Evolutionary conservation across 2,888 invertebrate genomes (phyloP), one percentile per base, ranked within the genome.

Genomic region (Leptothorax acervorum): DNA sequence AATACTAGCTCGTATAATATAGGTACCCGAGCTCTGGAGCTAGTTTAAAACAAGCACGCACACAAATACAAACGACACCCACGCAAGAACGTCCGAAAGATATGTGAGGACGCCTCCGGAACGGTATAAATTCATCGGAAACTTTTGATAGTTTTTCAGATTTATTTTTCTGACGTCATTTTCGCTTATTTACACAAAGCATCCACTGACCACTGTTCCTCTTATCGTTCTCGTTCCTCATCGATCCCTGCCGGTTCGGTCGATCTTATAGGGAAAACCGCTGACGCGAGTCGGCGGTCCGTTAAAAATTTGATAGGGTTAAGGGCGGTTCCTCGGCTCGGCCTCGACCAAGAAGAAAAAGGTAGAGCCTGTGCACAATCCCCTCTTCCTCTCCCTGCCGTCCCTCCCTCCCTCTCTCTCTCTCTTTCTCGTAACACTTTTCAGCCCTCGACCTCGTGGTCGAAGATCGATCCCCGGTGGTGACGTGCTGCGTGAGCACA

Each of bases 391-490:
- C 39, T 39, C 23, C n/a, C 31, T n/a, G 9, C 23, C 48, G 23
- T 23, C 23, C 23, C 23, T 23, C 9, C 18, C 28, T 35, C n/a
- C 5, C 11, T 51, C n/a, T 35, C 86, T 84, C 74, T 51, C 74
- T 84, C 68, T 83, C 84, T 74, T 74, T 88, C 86, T 86, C 86
- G 90, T 90, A 90, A 90, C 88, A 90, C 90, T 90, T 90, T 90
- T 82, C 88, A 90, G 84, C 89, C 88, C 89, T 90, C 90, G 90
- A 90, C 90, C 90, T 90, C 90, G 90, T 90, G 90, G 88, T 88
- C 85, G 90, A 90, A 90, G 86, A 90, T 90, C 90, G 90, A 90
- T 90, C 83, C 85, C 85, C 82, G 28, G 74, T n/a, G 60, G 88
- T 90, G 90, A 90, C 90, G 90, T 90, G 84, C 90, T 87, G 89